Conservation (phyloP, 92 coral and sea anemone species). For the Muricea muricata region DNA sequence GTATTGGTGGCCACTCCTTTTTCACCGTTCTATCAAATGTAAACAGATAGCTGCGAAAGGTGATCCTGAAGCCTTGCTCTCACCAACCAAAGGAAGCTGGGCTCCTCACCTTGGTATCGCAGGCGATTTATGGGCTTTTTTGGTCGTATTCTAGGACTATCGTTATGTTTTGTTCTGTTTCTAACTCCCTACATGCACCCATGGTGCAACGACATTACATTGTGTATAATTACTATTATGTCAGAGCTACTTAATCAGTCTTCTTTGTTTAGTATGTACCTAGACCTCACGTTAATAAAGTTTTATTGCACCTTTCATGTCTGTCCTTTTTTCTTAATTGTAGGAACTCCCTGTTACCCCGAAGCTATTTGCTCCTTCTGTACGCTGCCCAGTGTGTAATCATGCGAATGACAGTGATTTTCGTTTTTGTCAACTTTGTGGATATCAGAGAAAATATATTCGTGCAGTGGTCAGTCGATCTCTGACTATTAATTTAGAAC, state of each 20-base stretch:
- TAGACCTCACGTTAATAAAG: too few species aligned
- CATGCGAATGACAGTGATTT: conserved; percentile 60
- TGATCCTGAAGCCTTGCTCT: conserved; percentile 32
- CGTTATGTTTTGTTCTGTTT: too few species aligned
- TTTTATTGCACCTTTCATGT: too few species aligned
- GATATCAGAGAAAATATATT: conserved; percentile 56
- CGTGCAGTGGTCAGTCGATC: not conserved
- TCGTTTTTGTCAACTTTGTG: conserved; percentile 57
- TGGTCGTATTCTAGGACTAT: not conserved
- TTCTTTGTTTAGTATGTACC: too few species aligned
- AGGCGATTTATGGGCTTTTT: conserved; percentile 65
- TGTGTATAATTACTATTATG: too few species aligned
- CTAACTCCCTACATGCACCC: not conserved
- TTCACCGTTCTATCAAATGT: conserved; percentile 18
- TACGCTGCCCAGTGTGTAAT: conserved; percentile 54
- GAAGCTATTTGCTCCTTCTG: conserved; percentile 47
- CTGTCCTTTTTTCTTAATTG: not conserved
- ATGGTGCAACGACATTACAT: not conserved
- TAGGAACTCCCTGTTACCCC: conserved; percentile 56
- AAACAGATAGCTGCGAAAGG: conserved; percentile 44
- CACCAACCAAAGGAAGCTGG: conserved; percentile 43
- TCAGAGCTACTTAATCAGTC: too few species aligned
- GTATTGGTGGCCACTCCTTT: conserved; percentile 19
- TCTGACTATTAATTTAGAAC: conserved; percentile 27
- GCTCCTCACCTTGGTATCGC: conserved; percentile 28